Conservation (phyloP, 2,113 vertebrate genomes). For the Leptosomus discolor region DNA sequence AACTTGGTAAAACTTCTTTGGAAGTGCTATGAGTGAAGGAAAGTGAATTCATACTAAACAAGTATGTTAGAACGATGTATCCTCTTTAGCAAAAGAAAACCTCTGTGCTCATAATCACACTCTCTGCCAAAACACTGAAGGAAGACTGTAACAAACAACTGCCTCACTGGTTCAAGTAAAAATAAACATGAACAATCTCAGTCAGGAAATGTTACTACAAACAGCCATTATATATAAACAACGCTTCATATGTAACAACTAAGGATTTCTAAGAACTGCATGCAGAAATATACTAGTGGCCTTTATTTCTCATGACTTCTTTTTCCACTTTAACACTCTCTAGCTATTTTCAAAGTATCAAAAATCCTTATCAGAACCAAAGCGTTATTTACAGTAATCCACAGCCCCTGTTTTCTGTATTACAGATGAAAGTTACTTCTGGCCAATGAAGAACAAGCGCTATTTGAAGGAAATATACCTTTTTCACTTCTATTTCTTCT, state of each 20-base stretch:
- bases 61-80: background rate
- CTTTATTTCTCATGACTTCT: background rate
- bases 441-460: background rate
- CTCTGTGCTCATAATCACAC: background rate
- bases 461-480: constrained; percentile 70
- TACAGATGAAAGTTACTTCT: background rate
- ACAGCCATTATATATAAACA: background rate
- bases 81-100: background rate
- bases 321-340: background rate
- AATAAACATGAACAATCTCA: background rate
- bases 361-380: background rate
- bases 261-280: background rate
- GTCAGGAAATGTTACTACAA: background rate
- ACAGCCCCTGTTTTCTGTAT: background rate
- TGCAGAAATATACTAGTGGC: background rate
- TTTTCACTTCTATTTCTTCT: constrained; percentile 94
- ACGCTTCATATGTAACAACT: background rate
- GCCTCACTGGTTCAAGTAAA: background rate
- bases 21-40: background rate
- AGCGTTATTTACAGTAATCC: background rate
- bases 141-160: accelerated
- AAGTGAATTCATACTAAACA: background rate
- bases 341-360: background rate
- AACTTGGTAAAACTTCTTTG: background rate
- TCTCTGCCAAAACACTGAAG: background rate